Percentiles rank a stretch among this genome's conserved stretches.
Conservation (phyloP, 2,888 invertebrate species). For the Melipona beecheii region DNA sequence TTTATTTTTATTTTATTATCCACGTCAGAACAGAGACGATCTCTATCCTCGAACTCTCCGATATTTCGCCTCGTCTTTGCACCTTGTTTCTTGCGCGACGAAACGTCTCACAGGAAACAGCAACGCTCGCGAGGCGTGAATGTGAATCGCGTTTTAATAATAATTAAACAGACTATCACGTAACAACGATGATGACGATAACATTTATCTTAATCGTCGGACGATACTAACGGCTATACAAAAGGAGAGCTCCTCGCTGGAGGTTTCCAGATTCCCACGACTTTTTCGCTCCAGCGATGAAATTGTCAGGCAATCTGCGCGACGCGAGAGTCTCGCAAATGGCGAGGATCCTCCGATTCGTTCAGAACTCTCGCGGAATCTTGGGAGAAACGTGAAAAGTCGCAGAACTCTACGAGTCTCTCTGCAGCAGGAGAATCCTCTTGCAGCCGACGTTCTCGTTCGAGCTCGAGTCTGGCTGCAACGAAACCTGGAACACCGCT, state of each 20-base stretch:
- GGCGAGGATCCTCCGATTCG: too few species aligned
- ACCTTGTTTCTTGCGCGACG: not conserved
- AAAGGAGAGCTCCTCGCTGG: not conserved
- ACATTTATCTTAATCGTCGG: not conserved
- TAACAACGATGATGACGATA: not conserved
- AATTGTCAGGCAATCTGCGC: too few species aligned
- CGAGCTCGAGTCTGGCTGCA: not conserved
- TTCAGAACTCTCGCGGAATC: not conserved
- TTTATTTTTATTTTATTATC: not conserved
- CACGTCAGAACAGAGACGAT: not conserved
- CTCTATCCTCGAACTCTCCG: too few species aligned
- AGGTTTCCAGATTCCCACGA: too few species aligned
- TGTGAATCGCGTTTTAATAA: not conserved
- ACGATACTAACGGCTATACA: not conserved
- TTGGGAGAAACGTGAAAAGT: not conserved
- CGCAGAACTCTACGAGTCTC: not conserved
- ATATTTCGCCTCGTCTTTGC: not conserved
- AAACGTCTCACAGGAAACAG: not conserved
- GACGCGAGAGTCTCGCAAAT: too few species aligned
- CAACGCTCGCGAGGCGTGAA: not conserved
- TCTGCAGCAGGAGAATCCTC: not conserved
- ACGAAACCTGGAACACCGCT: constrained; percentile 16
- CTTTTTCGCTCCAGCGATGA: too few species aligned
- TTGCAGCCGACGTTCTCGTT: not conserved
- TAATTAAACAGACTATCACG: not conserved